Evolutionary conservation across 2,888 invertebrate species (phyloP), one percentile per base, ranked within the genome.

Genomic region (Pammene aurita): DNA sequence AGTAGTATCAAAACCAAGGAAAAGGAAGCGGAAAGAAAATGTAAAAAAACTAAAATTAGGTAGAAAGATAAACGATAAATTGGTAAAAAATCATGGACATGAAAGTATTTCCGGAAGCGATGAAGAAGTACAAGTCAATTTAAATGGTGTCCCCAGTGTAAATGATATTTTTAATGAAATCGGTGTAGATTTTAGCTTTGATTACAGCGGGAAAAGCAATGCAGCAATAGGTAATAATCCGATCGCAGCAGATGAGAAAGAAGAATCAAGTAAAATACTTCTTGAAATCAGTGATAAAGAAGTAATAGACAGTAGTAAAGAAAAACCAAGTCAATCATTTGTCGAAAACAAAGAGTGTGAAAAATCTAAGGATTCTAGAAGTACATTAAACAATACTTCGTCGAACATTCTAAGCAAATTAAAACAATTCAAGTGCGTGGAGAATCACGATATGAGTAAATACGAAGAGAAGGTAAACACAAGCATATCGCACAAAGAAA

Each of bases 91-190:
- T 4, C 63, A 41, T 57, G 72, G 70, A 52, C 65, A 72, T 62
- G 76, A 78, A 67, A 81, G 79, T 72, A 81, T 84, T n/a, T 74
- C 68, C 56, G 67, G 73, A 9, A 70, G 70, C 72, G 80, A 80
- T 71, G 78, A 78, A 61, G 75, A 76, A 63, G 71, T 72, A 52
- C 69, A 75, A 62, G 76, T 72, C 54, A 71, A 85, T 35, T 77
- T 93, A 46, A 86, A 92, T 72, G 87, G 81, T 72, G 83, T 93
- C 5, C 93, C 92, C 0, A 92, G 92, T 82, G 93, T 93, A 0
- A 90, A 93, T 80, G 91, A 93, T 77, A 81, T 83, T 26, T 91
- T 88, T 71, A 78, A 81, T 46, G 84, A 87, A 72, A 80, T 91
- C 71, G 85, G 83, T 54, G 85, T 91, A 44, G 81, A 89, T 77